A percentile compares a stretch with the other conserved stretches of the same genome.
Evolutionary conservation across 2,113 vertebrate genomes (phyloP).

Genomic region (Ophiodon elongatus): DNA sequence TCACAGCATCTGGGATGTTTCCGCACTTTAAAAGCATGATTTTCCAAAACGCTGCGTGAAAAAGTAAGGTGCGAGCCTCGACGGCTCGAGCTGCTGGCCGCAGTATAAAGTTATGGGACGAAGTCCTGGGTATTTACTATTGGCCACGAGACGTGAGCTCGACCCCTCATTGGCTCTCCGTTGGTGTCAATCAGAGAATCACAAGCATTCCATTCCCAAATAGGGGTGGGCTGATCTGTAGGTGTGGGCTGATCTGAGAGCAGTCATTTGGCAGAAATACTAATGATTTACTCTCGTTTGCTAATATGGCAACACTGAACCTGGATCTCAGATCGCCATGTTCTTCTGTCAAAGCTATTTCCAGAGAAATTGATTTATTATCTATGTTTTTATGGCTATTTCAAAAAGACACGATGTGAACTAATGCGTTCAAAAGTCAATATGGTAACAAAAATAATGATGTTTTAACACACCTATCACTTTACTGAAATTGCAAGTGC

Average conservation of each 20-base stretch:
- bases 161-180: slow-evolving; percentile 66
- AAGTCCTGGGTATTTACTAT: slow-evolving; percentile 59
- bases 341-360: not conserved
- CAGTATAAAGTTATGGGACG: slow-evolving; percentile 46
- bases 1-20: slow-evolving; percentile 62
- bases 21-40: slow-evolving; percentile 72
- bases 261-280: not conserved
- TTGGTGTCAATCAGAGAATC: slow-evolving; percentile 55
- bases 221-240: slow-evolving; percentile 36
- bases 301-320: not conserved
- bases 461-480: not conserved
- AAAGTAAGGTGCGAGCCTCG: slow-evolving; percentile 57
- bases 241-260: slow-evolving; percentile 46
- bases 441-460: not conserved
- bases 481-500: not conserved
- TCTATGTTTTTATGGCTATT: not conserved
- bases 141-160: slow-evolving; percentile 56
- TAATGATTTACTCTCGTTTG: slow-evolving; percentile 5
- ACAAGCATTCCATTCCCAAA: slow-evolving; percentile 63
- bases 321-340: not conserved
- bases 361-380: not conserved
- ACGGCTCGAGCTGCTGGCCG: slow-evolving; percentile 20
- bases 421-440: not conserved
- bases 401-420: not conserved
- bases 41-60: slow-evolving; percentile 34